Evolutionary conservation across 2,797 vertebrate genomes (phyloP), one percentile per base, ranked within the genome.

Genomic region (Cynopterus sphinx): DNA sequence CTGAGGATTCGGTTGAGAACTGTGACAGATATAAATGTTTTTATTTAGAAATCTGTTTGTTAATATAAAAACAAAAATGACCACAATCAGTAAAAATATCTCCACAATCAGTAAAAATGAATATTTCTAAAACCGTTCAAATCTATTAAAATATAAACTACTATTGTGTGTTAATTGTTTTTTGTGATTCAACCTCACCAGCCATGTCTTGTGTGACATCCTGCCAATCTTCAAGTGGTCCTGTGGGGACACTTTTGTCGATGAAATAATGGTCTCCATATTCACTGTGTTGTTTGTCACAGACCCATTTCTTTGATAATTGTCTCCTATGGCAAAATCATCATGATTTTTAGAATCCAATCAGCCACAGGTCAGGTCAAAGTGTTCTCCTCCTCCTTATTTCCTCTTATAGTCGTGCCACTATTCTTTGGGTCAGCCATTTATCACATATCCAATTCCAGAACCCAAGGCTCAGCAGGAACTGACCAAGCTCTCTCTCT

Each of bases 131-230:
- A 43, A 43, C 41, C 41, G 41, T 43, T 43, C 41, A 5, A 5
- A 43, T 43, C 41, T 43, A 43, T 43, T 43, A 43, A 43, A 43
- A 43, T 43, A 43, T 43, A 43, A 43, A 43, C 41, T 43, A 43
- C 41, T 43, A 43, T 43, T 43, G 5, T 5, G 41, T 43, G 41
- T 43, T 43, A 43, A 43, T 43, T 43, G 41, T 9, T 43, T 96
- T 97, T 22, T 96, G 95, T 86, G 74, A 46, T 31, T 95, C 93
- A 93, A 90, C 1, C 22, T 55, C 22, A 96, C 97, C 57, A 73
- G 95, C 11, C 97, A 97, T 53, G 97, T 97, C 74, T 97, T 97
- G 53, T 98, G 97, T 94, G 97, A 98, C 24, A 94, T 96, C 5
- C 81, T 43, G 0, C 95, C 92, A 31, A 31, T 97, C 10, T 28